phyloP scores from a whole-genome alignment of 2,888 invertebrate species.

The Conus canariensis region DNA sequence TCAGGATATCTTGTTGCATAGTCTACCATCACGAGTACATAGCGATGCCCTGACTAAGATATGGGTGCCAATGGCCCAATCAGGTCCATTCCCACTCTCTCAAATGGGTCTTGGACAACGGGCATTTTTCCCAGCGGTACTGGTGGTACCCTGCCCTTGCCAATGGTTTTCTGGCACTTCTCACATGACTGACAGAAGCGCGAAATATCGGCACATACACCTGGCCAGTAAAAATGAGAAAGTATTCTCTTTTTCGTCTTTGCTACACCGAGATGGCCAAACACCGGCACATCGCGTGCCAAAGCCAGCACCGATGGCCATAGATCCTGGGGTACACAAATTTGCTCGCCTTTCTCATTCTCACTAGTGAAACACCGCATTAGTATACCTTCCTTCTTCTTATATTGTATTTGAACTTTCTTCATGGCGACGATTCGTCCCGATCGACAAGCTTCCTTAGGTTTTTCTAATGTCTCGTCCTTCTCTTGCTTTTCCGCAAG shows the following conservation, averaged over 20 bases:
- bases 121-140: conserved; percentile 38
- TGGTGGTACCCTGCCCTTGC: background rate
- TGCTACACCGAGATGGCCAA: background rate
- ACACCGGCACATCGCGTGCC: background rate
- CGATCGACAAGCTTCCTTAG: too few species aligned
- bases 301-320: background rate
- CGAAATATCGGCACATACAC: background rate
- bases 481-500: too few species aligned
- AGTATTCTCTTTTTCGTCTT: background rate
- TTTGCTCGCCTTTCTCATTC: background rate
- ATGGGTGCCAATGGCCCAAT: conserved; percentile 45
- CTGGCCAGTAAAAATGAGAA: background rate
- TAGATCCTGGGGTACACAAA: background rate
- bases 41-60: conserved; percentile 41
- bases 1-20: conserved; percentile 55
- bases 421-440: too few species aligned
- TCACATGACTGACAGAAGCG: background rate
- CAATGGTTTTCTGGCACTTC: background rate
- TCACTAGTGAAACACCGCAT: too few species aligned
- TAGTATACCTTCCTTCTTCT: too few species aligned
- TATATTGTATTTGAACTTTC: too few species aligned
- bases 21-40: conserved; percentile 48
- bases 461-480: too few species aligned
- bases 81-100: conserved; percentile 46
- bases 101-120: conserved; percentile 44